Evolutionary conservation across 1,140 invertebrate genomes (phyloP).

Genomic region (Brachionus calyciflorus): DNA sequence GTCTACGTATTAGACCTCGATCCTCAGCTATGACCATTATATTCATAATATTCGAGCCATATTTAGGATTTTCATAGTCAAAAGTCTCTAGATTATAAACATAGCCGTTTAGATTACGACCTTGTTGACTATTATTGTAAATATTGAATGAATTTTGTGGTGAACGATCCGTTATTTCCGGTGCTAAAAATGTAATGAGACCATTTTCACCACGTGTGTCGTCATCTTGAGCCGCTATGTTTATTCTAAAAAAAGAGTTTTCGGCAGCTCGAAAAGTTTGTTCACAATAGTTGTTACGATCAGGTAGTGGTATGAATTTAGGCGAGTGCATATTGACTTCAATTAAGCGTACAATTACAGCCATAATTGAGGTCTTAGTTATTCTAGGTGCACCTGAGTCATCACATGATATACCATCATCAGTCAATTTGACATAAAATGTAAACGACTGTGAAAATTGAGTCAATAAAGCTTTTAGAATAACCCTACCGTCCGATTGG

Average conservation of each 20-base stretch:
- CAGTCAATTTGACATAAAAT: slow-evolving; percentile 5
- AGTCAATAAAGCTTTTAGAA: neutral
- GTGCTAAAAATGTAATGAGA: neutral
- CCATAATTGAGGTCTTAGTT: neutral
- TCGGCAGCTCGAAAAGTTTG: neutral
- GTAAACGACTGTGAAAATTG: neutral
- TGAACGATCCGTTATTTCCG: slow-evolving; percentile 36
- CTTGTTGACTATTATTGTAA: neutral
- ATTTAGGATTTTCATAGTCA: slow-evolving; percentile 31
- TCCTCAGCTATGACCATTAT: slow-evolving; percentile 40
- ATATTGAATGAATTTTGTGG: slow-evolving; percentile 34
- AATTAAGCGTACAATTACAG: slow-evolving; percentile 7
- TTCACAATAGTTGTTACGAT: slow-evolving; percentile 34
- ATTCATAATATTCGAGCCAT: slow-evolving; percentile 42
- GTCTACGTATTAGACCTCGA: neutral
- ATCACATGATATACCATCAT: slow-evolving; percentile 25
- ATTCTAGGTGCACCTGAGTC: neutral
- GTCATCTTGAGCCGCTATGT: neutral
- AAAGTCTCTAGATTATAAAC: slow-evolving; percentile 15
- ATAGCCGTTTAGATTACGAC: neutral
- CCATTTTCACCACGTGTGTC: slow-evolving; percentile 37
- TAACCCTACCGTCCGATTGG: neutral
- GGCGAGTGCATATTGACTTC: slow-evolving; percentile 46
- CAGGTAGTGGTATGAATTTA: neutral
- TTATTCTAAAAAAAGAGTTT: slow-evolving; percentile 1